phyloP scores from a whole-genome alignment of 2,888 invertebrate species.

The Kryphioiulus occultus region DNA sequence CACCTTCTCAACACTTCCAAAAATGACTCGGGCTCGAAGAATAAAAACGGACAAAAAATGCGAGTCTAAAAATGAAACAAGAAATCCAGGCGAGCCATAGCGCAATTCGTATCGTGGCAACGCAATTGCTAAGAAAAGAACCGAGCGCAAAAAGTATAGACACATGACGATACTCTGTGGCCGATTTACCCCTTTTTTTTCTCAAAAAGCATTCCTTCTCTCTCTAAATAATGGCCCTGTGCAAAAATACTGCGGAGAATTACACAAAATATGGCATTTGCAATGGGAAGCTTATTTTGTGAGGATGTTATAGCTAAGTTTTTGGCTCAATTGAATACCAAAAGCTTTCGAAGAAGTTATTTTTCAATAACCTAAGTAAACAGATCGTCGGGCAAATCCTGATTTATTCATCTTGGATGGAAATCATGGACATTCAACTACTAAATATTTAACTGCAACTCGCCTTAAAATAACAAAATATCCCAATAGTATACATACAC shows the following conservation, averaged over 20 bases:
- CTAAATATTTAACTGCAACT: no score
- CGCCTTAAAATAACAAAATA: no score
- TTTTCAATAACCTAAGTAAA: no score
- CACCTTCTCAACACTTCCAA: conserved; percentile 36
- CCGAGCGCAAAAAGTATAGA: background rate
- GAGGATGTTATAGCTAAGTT: background rate
- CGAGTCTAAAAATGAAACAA: conserved; percentile 24
- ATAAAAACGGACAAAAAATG: conserved; percentile 24
- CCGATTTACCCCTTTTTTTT: conserved; percentile 7
- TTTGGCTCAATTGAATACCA: no score
- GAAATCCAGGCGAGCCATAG: conserved; percentile 13
- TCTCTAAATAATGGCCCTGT: background rate
- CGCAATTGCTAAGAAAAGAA: conserved; percentile 39
- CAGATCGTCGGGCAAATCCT: no score
- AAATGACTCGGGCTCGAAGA: conserved; percentile 15
- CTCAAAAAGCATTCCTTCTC: background rate
- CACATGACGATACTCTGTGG: conserved; percentile 20
- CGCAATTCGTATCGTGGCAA: conserved; percentile 26
- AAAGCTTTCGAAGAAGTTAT: no score
- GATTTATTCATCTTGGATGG: no score
- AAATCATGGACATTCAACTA: no score
- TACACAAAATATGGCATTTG: background rate
- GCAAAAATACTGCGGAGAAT: background rate
- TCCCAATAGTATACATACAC: no score
- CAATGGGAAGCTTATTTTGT: background rate